Base-by-base conservation (phyloP, 2,113 vertebrate species). In the Ammodramus savannarum region DNA sequence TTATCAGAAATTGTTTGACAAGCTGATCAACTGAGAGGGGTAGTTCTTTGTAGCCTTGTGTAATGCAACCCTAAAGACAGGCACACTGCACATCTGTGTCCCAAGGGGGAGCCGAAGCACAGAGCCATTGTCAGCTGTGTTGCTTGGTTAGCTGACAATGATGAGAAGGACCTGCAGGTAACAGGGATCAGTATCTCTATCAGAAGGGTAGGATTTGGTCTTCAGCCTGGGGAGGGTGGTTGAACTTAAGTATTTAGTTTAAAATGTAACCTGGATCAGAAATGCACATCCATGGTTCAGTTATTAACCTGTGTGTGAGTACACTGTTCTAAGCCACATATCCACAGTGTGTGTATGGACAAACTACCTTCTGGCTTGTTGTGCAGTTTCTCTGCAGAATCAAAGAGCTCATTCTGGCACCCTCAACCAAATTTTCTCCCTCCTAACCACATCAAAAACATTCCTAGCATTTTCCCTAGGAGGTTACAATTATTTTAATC, bases 361-460 rank as follows among this genome's bases (percentile, higher is more conserved):
- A 65, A 87, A 76, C 73, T 93, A 77, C 79, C 63, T 95, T 90
- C 69, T 92, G 90, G 76, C 76, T 80, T 91, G 58, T 73, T 95
- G 86, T 95, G 82, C 88, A 59, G 25, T 58, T 96, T 89, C 91
- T 93, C 90, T 95, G 76, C 43, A 84, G 86, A 97, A 95, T 96
- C 41, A 95, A 96, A 97, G 80, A 68, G 48, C 69, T 95, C 72
- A 16, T 91, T 97, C 84, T 96, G 96, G 95, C 87, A 89, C 68
- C 23, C 48, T 76, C 49, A 81, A 68, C 46, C 82, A 52, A 74
- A 58, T 72, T 52, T 22, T 44, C n/a, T 39, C 36, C 48, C 79
- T 72, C 58, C 73, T 91, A 72, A 93, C 96, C 97, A 97, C 97
- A 97, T 98, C 96, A 98, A 98, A 93, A 75, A 26, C 95, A 98